These are phyloP conservation scores for Trachelus stipa DNA, from an alignment of 2,888 invertebrate genomes.

Conservation along the genomic window DNA sequence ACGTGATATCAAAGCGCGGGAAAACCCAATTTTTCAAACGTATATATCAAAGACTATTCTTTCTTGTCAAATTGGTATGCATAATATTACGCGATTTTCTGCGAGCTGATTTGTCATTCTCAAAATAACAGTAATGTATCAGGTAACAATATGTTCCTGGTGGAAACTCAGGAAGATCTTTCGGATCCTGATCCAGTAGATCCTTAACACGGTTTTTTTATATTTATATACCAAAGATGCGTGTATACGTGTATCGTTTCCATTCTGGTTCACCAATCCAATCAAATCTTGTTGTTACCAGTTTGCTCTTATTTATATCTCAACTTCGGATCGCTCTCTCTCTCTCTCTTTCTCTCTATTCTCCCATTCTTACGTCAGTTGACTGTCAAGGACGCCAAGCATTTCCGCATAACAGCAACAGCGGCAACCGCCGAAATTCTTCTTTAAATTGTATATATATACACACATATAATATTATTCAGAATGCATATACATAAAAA, in stretches of 20 bases:
- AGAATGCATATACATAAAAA: neutral
- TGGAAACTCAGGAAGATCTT: neutral
- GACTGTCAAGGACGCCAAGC: slow-evolving; percentile 23
- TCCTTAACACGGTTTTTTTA: neutral
- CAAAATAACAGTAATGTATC: neutral
- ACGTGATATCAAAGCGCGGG: neutral
- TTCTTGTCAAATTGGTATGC: neutral
- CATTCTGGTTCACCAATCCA: neutral
- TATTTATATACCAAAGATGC: neutral
- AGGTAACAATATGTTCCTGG: neutral
- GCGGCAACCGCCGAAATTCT: slow-evolving; percentile 6
- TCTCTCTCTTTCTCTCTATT: slow-evolving; percentile 21
- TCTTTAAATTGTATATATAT: neutral
- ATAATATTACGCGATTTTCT: neutral
- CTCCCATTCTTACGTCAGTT: slow-evolving; percentile 18
- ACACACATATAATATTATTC: neutral
- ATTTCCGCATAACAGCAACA: slow-evolving; percentile 23
- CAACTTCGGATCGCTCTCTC: slow-evolving; percentile 11
- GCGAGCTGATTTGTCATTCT: neutral
- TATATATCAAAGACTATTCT: neutral
- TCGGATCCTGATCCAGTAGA: neutral
- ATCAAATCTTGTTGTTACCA: neutral
- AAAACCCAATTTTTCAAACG: neutral
- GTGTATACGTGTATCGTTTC: neutral
- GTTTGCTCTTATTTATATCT: slow-evolving; percentile 14